Evolutionary conservation across 1,140 invertebrate species (phyloP).

Genomic region (Lepidotrigona ventralis): DNA sequence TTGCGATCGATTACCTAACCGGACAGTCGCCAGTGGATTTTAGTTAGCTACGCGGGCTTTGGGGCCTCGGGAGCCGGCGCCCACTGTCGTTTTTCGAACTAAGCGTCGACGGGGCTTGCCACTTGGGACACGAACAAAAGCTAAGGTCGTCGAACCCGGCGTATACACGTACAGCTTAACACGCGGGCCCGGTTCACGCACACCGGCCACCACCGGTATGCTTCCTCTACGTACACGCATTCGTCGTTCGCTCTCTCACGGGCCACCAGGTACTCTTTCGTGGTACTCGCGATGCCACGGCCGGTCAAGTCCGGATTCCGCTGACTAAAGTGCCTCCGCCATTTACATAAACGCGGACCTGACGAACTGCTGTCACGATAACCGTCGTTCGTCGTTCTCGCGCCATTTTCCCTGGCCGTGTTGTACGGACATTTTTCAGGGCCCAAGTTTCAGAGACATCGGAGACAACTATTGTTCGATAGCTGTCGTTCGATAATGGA

Average conservation of each 20-base stretch:
- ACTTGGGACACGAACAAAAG: constrained; percentile 78
- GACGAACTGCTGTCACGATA: constrained; percentile 19
- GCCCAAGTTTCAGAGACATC: neutral
- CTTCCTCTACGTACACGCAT: constrained; percentile 45
- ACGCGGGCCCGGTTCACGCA: constrained; percentile 44
- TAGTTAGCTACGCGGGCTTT: constrained; percentile 51
- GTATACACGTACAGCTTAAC: constrained; percentile 42
- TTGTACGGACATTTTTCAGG: neutral
- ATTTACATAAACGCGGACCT: constrained; percentile 40
- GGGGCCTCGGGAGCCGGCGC: constrained; percentile 56
- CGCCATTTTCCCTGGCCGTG: neutral
- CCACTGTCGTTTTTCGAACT: constrained; percentile 65
- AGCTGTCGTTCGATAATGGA: too few species aligned
- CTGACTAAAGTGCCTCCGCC: constrained; percentile 38
- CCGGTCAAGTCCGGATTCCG: constrained; percentile 52
- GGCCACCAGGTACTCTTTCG: constrained; percentile 47
- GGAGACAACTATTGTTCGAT: too few species aligned
- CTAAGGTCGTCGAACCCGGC: constrained; percentile 64
- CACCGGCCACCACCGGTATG: constrained; percentile 24
- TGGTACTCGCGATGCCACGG: constrained; percentile 45
- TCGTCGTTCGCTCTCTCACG: constrained; percentile 37
- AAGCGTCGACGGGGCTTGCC: constrained; percentile 58
- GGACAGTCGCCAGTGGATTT: constrained; percentile 62
- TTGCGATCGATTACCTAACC: constrained; percentile 75
- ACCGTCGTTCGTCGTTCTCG: neutral